phyloP scores from a whole-genome alignment of 37 sponge, comb jelly and placozoan species.

The Chondrosia reniformis region DNA sequence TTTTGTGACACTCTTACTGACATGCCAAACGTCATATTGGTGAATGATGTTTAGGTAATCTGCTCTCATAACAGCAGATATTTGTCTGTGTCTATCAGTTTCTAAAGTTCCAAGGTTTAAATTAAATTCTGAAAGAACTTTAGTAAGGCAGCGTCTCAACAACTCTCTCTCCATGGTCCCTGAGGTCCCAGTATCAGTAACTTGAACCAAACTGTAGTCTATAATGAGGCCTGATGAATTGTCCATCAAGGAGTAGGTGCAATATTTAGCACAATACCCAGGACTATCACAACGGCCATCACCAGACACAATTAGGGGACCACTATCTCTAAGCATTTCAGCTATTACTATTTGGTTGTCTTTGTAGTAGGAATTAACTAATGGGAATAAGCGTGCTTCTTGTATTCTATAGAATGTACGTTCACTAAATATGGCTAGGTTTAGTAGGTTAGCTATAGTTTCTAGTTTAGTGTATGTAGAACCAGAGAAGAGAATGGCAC shows the following conservation, averaged over 20 bases:
- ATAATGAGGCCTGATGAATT: constrained; percentile 6
- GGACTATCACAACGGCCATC: constrained; percentile 52
- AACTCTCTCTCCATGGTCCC: constrained; percentile 32
- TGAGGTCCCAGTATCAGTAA: constrained; percentile 28
- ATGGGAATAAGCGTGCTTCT: background rate
- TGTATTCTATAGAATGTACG: background rate
- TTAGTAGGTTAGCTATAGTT: background rate
- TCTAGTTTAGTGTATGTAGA: background rate
- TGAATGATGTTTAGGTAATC: constrained; percentile 29
- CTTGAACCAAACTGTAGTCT: constrained; percentile 35
- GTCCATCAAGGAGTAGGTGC: constrained; percentile 40
- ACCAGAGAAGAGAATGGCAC: background rate
- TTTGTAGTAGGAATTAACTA: background rate
- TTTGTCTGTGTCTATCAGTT: constrained; percentile 3
- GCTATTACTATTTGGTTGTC: background rate
- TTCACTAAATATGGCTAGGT: background rate
- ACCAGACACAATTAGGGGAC: constrained; percentile 16
- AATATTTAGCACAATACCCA: constrained; percentile 21
- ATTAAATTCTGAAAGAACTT: constrained; percentile 1
- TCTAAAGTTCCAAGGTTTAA: background rate
- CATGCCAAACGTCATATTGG: constrained; percentile 52
- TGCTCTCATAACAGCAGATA: background rate
- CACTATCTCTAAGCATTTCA: background rate
- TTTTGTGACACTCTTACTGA: constrained; percentile 21
- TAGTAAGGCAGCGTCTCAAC: constrained; percentile 13